phyloP scores from a whole-genome alignment of 2,797 vertebrate species.

The Gallinago stenura region DNA sequence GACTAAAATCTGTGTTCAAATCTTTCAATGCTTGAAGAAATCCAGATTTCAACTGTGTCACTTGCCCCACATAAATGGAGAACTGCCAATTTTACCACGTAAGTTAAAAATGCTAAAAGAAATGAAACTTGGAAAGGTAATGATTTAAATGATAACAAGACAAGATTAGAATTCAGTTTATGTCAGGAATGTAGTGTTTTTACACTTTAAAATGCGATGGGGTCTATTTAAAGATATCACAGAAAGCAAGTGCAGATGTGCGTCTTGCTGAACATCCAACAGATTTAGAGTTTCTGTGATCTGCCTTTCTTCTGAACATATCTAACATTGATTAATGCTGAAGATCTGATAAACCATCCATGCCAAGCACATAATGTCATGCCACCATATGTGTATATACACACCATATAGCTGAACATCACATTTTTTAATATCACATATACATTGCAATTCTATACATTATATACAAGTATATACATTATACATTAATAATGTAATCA shows the following conservation, averaged over 20 bases:
- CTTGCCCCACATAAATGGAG: neutral
- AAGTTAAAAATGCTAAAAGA: neutral
- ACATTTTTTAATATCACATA: neutral
- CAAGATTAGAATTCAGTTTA: neutral
- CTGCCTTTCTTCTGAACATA: neutral
- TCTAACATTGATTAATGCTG: neutral
- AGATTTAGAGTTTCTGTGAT: neutral
- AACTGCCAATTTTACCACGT: neutral
- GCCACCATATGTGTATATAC: neutral
- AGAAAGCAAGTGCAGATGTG: neutral
- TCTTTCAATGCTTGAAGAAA: neutral
- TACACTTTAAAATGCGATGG: neutral
- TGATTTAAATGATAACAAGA: neutral
- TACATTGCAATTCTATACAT: neutral
- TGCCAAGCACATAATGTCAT: neutral
- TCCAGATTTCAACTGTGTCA: neutral
- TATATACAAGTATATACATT: no score
- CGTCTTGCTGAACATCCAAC: neutral
- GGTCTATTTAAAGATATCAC: neutral
- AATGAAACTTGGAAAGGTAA: neutral
- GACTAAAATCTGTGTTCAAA: neutral
- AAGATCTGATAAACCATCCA: neutral
- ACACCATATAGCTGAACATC: neutral
- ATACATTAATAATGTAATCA: neutral
- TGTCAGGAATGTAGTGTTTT: neutral